A percentile compares a stretch with the other conserved stretches of the same genome.
Conservation (phyloP, 2,113 vertebrate genomes). For the Oryzias melastigma region DNA sequence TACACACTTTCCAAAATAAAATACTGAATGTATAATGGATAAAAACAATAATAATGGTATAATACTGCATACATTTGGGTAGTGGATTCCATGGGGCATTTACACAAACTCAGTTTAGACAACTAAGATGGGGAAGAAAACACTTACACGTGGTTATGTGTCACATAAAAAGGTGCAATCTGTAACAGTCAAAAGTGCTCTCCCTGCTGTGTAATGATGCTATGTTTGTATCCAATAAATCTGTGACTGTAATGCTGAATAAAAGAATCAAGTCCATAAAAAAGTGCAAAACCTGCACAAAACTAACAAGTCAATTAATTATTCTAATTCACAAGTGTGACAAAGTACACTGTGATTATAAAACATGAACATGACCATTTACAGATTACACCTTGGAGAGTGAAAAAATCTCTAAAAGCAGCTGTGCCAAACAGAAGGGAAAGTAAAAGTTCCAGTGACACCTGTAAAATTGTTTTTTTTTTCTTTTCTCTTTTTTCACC, state of each 20-base stretch:
- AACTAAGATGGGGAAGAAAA: conserved; percentile 39
- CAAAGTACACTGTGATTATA: conserved; percentile 23
- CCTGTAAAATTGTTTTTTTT: conserved; percentile 26
- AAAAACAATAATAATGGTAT: conserved; percentile 55
- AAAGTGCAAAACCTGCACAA: conserved; percentile 48
- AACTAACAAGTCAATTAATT: conserved; percentile 51
- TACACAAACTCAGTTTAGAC: conserved; percentile 49
- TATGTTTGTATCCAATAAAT: conserved; percentile 31
- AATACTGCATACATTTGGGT: conserved; percentile 71
- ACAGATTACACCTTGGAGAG: conserved; percentile 74
- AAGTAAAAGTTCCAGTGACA: conserved; percentile 67
- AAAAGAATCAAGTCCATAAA: conserved; percentile 63
- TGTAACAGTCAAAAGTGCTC: conserved; percentile 74
- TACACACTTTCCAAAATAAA: conserved; percentile 58
- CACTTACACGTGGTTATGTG: conserved; percentile 48
- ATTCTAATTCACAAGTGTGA: conserved; percentile 43
- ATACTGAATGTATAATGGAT: conserved; percentile 57
- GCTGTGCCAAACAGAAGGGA: conserved; percentile 56
- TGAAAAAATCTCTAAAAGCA: conserved; percentile 54
- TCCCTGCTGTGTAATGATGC: conserved; percentile 62
- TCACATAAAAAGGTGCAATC: conserved; percentile 71
- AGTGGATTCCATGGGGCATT: conserved; percentile 53
- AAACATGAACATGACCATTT: conserved; percentile 66
- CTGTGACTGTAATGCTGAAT: conserved; percentile 49
- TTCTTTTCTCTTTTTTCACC: conserved; percentile 46